These are phyloP conservation scores for Thymelicus acteon DNA, from an alignment of 2,888 invertebrate genomes.

Conservation along the genomic window DNA sequence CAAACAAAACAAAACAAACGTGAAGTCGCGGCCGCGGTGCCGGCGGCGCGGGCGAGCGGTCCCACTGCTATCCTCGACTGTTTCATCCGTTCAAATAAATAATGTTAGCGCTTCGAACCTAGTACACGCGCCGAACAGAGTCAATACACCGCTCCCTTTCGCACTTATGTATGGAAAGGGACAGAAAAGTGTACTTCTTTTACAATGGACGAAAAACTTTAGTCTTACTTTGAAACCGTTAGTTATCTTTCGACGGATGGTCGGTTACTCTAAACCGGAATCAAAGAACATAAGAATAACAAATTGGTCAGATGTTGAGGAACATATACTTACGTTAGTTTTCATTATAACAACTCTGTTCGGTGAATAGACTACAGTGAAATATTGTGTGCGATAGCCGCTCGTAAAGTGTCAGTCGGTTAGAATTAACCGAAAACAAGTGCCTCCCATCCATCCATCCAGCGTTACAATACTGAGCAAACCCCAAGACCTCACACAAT, in stretches of 20 bases:
- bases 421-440: not conserved
- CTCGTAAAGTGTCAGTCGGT: not conserved
- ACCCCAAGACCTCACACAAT: not conserved
- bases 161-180: not conserved
- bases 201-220: too few relatives aligned
- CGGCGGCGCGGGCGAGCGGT: constrained; percentile 13
- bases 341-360: not conserved
- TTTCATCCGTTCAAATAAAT: constrained; percentile 26
- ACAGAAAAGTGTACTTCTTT: not conserved
- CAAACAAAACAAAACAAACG: constrained; percentile 81
- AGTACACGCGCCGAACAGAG: not conserved
- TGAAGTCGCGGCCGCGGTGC: constrained; percentile 61
- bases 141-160: not conserved
- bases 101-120: constrained; percentile 19
- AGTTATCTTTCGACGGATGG: too few relatives aligned
- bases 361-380: not conserved
- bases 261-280: too few relatives aligned
- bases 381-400: constrained; percentile 5
- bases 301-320: not conserved
- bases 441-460: not conserved
- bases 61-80: not conserved
- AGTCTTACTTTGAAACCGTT: too few relatives aligned
- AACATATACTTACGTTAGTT: not conserved
- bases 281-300: not conserved
- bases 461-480: not conserved